Conservation (phyloP, 2,888 invertebrate genomes). For the Scaptomyza reducta region DNA sequence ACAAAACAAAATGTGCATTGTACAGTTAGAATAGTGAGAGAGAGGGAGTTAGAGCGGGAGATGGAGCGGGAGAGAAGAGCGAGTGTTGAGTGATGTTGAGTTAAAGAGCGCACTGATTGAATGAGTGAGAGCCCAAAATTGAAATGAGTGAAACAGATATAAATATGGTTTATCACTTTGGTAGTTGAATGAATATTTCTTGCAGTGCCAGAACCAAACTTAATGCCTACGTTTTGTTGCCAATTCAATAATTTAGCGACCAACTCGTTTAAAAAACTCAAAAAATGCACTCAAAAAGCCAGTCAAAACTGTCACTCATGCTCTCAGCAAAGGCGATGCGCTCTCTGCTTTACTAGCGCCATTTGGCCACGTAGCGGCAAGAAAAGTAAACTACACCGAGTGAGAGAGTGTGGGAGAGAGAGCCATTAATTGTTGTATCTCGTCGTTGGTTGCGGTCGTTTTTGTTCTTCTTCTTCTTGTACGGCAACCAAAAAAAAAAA, state of each 20-base stretch:
- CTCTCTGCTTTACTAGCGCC: constrained; percentile 58
- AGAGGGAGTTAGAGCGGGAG: not conserved
- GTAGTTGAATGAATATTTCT: not conserved
- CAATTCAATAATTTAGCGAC: constrained; percentile 14
- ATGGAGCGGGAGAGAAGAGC: not conserved
- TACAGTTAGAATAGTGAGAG: not conserved
- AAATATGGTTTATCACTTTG: not conserved
- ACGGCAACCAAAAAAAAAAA: constrained; percentile 5
- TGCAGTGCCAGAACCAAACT: not conserved
- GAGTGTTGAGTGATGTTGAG: constrained; percentile 40
- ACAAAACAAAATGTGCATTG: constrained; percentile 31
- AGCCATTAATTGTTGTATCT: constrained; percentile 2
- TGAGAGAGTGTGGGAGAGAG: constrained; percentile 24
- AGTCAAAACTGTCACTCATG: constrained; percentile 33
- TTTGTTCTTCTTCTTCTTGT: constrained; percentile 18
- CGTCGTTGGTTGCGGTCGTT: constrained; percentile 12
- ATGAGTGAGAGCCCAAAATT: not conserved
- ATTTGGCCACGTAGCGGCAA: constrained; percentile 42
- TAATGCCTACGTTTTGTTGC: not conserved
- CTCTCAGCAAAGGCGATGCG: not conserved
- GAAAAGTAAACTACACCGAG: constrained; percentile 41
- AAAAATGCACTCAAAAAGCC: constrained; percentile 36
- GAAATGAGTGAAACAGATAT: not conserved
- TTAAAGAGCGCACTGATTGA: constrained; percentile 15
- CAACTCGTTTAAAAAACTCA: constrained; percentile 38